A percentile compares a stretch with the other conserved stretches of the same genome.
phyloP scores from a whole-genome alignment of 2,113 vertebrate genomes.

The Cebus imitator region DNA sequence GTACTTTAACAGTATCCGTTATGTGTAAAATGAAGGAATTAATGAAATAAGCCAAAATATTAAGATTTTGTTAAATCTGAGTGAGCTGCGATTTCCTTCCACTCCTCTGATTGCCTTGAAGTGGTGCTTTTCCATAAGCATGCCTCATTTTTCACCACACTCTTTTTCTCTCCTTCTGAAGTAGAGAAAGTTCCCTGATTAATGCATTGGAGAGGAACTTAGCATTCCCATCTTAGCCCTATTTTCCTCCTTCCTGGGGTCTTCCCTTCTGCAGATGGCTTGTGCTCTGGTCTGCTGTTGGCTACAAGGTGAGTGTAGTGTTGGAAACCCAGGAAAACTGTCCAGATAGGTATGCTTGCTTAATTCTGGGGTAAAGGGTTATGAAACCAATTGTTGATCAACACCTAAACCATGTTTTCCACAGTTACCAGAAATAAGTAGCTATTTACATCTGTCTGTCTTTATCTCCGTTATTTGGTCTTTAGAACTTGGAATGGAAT shows the following conservation, averaged over 20 bases:
- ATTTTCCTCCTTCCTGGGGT: neutral
- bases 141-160: neutral
- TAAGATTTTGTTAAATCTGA: neutral
- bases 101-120: neutral
- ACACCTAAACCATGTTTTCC: neutral
- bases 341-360: neutral
- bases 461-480: neutral
- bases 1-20: too few species aligned
- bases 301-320: neutral
- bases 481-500: conserved; percentile 7
- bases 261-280: neutral
- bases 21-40: neutral
- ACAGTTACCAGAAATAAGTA: neutral
- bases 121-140: neutral
- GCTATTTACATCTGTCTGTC: neutral
- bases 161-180: neutral
- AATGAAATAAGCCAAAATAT: neutral
- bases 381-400: neutral
- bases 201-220: neutral
- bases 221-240: neutral
- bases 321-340: neutral
- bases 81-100: neutral
- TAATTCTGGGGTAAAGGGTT: neutral
- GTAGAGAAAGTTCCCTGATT: neutral
- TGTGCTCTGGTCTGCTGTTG: neutral